Base-by-base conservation (phyloP, 2,888 invertebrate genomes). In the Hydriomena furcata region DNA sequence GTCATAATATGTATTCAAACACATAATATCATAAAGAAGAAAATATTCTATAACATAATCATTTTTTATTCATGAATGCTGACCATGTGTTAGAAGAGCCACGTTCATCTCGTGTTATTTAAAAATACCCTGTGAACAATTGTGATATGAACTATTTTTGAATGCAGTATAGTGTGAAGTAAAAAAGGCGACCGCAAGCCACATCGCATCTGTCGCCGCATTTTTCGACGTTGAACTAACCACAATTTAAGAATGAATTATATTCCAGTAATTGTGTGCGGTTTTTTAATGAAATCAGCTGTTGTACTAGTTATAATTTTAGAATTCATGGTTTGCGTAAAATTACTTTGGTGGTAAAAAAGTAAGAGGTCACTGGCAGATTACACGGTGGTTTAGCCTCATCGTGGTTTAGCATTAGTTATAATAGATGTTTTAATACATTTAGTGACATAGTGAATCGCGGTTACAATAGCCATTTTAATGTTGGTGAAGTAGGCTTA, bases 141-240 rank as follows among this genome's bases (percentile, higher is more conserved):
- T 10, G 52, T 12, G 43, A 55, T 63, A 67, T 47, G 60, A 59
- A 3, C 42, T 52, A 27, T 48, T 61, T 63, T 55, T 44, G 37
- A 40, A 46, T 43, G 34, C 25, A 38, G 38, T 43, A 35, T 51
- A 43, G 58, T 53, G 60, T 60, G 53, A 36, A 52, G 51, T 54
- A 52, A 50, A 51, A 48, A 52, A 36, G n/a, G 61, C 60, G 54
- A 74, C 80, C 78, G 66, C 79, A 78, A 66, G 67, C 77, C 76
- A 65, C 75, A 71, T 56, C 67, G 71, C 82, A 81, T 78, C 79
- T 82, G 82, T 77, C 78, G 76, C 68, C 68, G 66, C 69, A 58
- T 66, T 61, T 69, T 60, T 75, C 77, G 71, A 63, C 75, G 67
- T 70, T 64, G 65, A 68, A 70, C 67, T 68, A 73, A 78, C 80